Conservation (phyloP, 2,888 invertebrate genomes). For the Andrena trimmerana region DNA sequence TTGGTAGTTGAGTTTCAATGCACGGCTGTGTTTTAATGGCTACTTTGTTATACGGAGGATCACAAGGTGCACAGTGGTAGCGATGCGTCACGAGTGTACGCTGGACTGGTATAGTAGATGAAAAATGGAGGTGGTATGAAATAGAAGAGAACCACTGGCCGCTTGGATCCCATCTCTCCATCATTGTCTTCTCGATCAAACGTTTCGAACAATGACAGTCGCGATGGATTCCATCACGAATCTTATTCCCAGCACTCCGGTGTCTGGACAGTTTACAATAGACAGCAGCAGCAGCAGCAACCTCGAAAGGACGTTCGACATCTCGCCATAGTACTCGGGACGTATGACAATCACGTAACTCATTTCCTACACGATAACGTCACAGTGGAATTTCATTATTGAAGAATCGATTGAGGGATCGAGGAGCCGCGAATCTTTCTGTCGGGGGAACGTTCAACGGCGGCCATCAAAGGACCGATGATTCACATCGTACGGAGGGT, state of each 20-base stretch:
- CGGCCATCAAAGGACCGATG: slow-evolving; percentile 56
- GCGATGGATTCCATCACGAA: slow-evolving; percentile 77
- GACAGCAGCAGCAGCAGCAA: slow-evolving; percentile 62
- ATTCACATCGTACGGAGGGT: slow-evolving; percentile 43
- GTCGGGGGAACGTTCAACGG: slow-evolving; percentile 54
- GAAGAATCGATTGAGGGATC: slow-evolving; percentile 68
- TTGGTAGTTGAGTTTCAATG: background rate
- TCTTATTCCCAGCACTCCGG: slow-evolving; percentile 73
- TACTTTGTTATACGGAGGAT: too few species aligned
- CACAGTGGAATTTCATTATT: slow-evolving; percentile 76
- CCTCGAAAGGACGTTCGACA: slow-evolving; percentile 77
- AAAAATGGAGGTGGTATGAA: background rate
- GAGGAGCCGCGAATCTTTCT: slow-evolving; percentile 64
- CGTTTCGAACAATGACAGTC: slow-evolving; percentile 74
- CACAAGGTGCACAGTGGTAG: too few species aligned
- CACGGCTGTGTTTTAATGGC: background rate
- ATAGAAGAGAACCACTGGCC: slow-evolving; percentile 37
- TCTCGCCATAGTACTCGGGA: slow-evolving; percentile 60
- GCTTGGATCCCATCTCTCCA: slow-evolving; percentile 41
- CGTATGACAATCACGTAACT: slow-evolving; percentile 77
- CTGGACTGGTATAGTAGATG: background rate
- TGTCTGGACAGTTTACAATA: slow-evolving; percentile 71
- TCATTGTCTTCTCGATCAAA: slow-evolving; percentile 67
- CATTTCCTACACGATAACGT: slow-evolving; percentile 79
- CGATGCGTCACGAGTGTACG: background rate